Base-by-base conservation (phyloP, 1,140 invertebrate genomes). In the Pararge aegeria region DNA sequence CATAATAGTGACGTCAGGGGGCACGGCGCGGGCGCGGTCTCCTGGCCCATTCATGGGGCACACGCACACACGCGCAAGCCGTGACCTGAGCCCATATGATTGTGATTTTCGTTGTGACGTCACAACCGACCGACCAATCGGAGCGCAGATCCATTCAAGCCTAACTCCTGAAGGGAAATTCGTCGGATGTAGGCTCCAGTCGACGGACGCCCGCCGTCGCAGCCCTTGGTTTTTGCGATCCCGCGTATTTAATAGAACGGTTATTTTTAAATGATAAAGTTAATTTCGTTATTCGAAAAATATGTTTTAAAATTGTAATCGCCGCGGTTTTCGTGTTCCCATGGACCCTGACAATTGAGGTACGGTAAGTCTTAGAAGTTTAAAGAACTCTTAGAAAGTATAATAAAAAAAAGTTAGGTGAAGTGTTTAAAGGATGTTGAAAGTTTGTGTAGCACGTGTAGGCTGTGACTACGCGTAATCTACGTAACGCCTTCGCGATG, bases 81-180 rank as follows among this genome's bases (percentile, higher is more conserved):
- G 65, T 34, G 51, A 60, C 65, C 59, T 66, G 52, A 70, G 67
- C 66, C 70, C 78, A 81, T 74, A 78, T 74, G 66, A 73, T 71
- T 66, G 64, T 71, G 73, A 83, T 83, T 86, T 83, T 83, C 75
- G 77, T 75, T 19, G 80, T 89, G 86, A 89, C 83, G 86, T 89
- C 86, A 89, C 78, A 16, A 34, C 58, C 56, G 57, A 30, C 66
- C 73, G 64, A 79, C 86, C 86, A 89, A 89, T 89, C 68, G 61
- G 59, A 61, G 68, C 73, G 61, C 81, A 65, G 83, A 75, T 75
- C 84, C 86, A 89, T 89, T 89, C 86, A 89, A 86, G 78, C 84
- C 79, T 74, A 86, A 83, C 84, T 89, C 74, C 75, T 86, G 81
- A 89, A 87, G 83, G 75, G 77, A 87, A 85, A 74, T 83, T 87